These are phyloP conservation scores for Regulus satrapa DNA, from an alignment of 2,113 vertebrate species.

Conservation along the genomic window DNA sequence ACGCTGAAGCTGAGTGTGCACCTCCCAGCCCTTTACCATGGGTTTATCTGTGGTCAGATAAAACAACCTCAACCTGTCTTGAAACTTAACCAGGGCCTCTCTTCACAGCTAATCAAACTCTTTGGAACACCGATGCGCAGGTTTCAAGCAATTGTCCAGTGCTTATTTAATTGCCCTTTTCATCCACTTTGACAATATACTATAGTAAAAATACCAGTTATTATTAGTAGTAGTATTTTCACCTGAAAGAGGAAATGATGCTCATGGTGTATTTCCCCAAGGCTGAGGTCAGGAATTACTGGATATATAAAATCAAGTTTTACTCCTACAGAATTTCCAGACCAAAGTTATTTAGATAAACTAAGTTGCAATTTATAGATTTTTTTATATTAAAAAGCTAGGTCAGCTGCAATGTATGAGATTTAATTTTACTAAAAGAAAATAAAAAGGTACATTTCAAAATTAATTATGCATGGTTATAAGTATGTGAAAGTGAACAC, in stretches of 20 bases:
- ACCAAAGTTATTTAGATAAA: constrained; percentile 16
- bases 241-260: background rate
- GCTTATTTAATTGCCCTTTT: background rate
- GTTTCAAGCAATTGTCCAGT: background rate
- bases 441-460: constrained; percentile 11
- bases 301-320: background rate
- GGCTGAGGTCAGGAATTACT: background rate
- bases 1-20: background rate
- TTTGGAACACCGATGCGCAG: background rate
- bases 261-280: background rate
- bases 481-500: background rate
- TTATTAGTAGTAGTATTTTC: background rate
- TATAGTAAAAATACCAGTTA: background rate
- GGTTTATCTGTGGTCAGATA: background rate
- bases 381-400: constrained; percentile 25
- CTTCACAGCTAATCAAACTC: background rate
- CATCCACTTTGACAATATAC: background rate
- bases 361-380: constrained; percentile 27
- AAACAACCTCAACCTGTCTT: background rate
- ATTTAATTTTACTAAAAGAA: constrained; percentile 21
- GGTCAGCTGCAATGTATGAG: background rate
- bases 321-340: background rate
- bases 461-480: constrained; percentile 66
- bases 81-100: background rate
- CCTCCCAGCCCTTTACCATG: rapidly evolving